A percentile compares a stretch with the other conserved stretches of the same genome.
Conservation (phyloP, 2,113 vertebrate species). For the Campylorhamphus procurvoides region DNA sequence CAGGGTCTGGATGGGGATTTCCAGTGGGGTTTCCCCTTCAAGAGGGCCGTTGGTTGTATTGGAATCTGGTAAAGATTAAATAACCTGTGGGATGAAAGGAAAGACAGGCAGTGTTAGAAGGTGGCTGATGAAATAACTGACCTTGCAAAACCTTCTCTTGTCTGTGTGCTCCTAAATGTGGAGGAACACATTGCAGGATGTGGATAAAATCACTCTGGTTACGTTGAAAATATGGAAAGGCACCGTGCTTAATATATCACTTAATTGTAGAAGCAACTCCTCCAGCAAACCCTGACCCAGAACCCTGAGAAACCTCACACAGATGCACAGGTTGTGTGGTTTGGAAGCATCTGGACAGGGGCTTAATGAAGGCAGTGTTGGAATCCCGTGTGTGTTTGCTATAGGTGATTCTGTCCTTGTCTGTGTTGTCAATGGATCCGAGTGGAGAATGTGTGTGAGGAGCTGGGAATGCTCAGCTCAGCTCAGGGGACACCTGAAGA, state of each 20-base stretch:
- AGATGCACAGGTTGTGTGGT: neutral
- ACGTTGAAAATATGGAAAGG: neutral
- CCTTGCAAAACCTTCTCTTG: neutral
- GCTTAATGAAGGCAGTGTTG: neutral
- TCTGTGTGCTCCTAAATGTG: neutral
- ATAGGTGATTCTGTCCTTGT: neutral
- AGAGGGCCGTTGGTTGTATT: fast-evolving
- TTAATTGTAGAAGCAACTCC: neutral
- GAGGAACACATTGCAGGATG: neutral
- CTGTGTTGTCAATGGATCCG: neutral
- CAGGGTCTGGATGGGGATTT: slow-evolving; percentile 14
- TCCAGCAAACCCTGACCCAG: neutral
- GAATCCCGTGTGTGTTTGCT: neutral
- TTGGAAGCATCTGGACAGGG: neutral
- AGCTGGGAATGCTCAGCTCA: neutral
- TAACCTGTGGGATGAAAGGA: neutral
- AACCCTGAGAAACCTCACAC: neutral
- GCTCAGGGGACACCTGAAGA: neutral
- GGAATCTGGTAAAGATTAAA: neutral
- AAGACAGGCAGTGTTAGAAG: neutral
- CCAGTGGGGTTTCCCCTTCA: slow-evolving; percentile 10
- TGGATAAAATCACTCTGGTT: neutral
- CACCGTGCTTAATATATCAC: neutral
- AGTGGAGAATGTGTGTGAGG: neutral
- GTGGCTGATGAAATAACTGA: neutral